Evolutionary conservation across 2,888 invertebrate genomes (phyloP).

Genomic region (Idaea dimidiata): DNA sequence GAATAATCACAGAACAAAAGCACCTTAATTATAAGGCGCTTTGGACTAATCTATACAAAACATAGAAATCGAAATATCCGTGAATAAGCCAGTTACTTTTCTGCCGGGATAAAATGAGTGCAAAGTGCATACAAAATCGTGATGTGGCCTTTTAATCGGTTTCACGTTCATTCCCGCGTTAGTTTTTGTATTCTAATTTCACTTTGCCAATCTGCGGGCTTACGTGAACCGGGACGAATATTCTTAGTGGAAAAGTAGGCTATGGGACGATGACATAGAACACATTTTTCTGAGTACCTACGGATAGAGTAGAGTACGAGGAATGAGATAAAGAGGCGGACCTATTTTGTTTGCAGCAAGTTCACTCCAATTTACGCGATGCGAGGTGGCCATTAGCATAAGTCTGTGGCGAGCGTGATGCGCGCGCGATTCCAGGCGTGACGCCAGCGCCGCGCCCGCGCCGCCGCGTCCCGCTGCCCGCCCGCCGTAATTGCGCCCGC

Average conservation of each 20-base stretch:
- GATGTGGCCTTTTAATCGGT: slow-evolving; percentile 80
- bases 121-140: slow-evolving; percentile 81
- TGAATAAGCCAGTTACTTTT: slow-evolving; percentile 56
- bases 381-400: slow-evolving; percentile 76
- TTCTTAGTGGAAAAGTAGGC: slow-evolving; percentile 46
- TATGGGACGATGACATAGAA: slow-evolving; percentile 49
- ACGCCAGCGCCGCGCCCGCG: slow-evolving; percentile 41
- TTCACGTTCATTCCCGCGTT: slow-evolving; percentile 76
- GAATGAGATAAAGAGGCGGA: slow-evolving; percentile 77
- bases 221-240: slow-evolving; percentile 49
- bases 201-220: slow-evolving; percentile 70
- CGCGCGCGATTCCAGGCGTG: slow-evolving; percentile 69
- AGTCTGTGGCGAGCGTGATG: slow-evolving; percentile 73
- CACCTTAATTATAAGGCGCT: slow-evolving; percentile 69
- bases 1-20: slow-evolving; percentile 49
- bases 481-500: slow-evolving; percentile 66
- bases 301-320: slow-evolving; percentile 43
- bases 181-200: slow-evolving; percentile 78
- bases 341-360: slow-evolving; percentile 73
- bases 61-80: slow-evolving; percentile 65
- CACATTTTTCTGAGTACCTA: slow-evolving; percentile 42
- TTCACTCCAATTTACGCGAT: slow-evolving; percentile 77
- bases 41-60: slow-evolving; percentile 64
- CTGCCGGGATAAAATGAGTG: slow-evolving; percentile 71
- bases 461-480: slow-evolving; percentile 28